These are phyloP conservation scores for Drosophila kurseongensis DNA, from an alignment of 1,140 invertebrate genomes.

Conservation along the genomic window DNA sequence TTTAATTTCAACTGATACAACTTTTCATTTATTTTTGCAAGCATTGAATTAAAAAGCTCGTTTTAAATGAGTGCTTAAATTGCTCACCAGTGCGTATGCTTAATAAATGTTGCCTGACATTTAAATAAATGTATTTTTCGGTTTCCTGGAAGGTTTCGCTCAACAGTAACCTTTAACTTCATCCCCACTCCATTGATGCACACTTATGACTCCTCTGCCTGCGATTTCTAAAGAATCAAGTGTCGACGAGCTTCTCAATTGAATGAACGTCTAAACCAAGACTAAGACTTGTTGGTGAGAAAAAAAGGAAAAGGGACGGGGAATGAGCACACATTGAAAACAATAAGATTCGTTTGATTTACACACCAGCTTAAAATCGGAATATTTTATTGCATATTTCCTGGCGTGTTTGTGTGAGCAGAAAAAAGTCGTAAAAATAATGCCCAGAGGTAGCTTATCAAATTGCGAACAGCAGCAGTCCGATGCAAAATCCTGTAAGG, in stretches of 20 bases:
- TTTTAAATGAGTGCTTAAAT: conserved; percentile 20
- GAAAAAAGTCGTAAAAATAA: conserved; percentile 77
- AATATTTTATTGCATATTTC: conserved; percentile 79
- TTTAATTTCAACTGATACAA: conserved; percentile 1
- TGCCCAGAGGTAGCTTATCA: conserved; percentile 78
- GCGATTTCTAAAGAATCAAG: conserved; percentile 18
- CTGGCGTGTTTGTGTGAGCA: conserved; percentile 49
- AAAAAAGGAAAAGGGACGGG: neutral
- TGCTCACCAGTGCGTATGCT: conserved; percentile 42
- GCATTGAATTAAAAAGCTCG: conserved; percentile 14
- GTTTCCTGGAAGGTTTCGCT: neutral
- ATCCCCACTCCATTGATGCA: neutral
- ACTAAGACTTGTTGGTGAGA: conserved; percentile 3
- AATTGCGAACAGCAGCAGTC: conserved; percentile 76
- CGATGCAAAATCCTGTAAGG: conserved; percentile 79
- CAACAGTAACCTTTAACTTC: conserved; percentile 6
- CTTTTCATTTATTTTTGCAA: neutral
- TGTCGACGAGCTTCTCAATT: conserved; percentile 6
- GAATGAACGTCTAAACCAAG: conserved; percentile 8
- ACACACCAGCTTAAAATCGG: conserved; percentile 76
- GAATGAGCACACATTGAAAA: conserved; percentile 62
- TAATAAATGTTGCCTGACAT: conserved; percentile 19
- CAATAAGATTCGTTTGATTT: conserved; percentile 79
- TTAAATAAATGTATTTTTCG: conserved; percentile 12
- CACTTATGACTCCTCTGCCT: conserved; percentile 4